Base-by-base conservation (phyloP, 2,888 invertebrate species). In the Pinctada fucata region DNA sequence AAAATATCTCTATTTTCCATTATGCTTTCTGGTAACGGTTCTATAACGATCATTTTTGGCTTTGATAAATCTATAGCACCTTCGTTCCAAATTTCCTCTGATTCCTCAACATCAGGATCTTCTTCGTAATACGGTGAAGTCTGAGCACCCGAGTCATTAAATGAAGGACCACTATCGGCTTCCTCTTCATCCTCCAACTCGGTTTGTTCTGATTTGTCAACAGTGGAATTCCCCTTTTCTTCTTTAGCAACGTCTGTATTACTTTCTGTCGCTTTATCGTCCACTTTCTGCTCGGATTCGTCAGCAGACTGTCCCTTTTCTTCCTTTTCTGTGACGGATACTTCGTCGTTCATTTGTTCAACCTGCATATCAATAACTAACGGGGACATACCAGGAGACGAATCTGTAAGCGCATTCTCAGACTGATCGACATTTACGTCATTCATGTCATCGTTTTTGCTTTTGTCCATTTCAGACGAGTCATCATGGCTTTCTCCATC, bases 11-110 rank as follows among this genome's bases (percentile, higher is more conserved):
- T 49, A 6, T 58, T 45, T 13, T 8, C 16, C 3, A 10, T 47
- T 6, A 13, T 49, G 10, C 13, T 48, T 13, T 49, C 64, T 72
- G 5, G 6, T 52, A 52, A 10, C 10, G 58, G 58, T 52, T 52
- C 58, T 52, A 52, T 45, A 2, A 4, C 13, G 63, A n/a, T 73
- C 5, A 48, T 16, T 73, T 73, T 73, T 1, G 73, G 73, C 64
- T 73, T 73, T 2, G 64, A 64, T 47, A 73, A 47, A 16, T 73
- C 73, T 47, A 73, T 65, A 3, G 52, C 73, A 47, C 65, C 64
- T 2, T 73, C 73, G 4, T 58, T 73, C 73, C 73, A 73, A n/a
- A 73, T 63, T n/a, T 73, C 73, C 5, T 73, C 73, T 48, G 73
- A 48, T 48, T 73, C 73, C 4, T 52, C 63, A 45, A 64, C 73